Conservation (phyloP, 2,888 invertebrate genomes). For the Ischnura elegans region DNA sequence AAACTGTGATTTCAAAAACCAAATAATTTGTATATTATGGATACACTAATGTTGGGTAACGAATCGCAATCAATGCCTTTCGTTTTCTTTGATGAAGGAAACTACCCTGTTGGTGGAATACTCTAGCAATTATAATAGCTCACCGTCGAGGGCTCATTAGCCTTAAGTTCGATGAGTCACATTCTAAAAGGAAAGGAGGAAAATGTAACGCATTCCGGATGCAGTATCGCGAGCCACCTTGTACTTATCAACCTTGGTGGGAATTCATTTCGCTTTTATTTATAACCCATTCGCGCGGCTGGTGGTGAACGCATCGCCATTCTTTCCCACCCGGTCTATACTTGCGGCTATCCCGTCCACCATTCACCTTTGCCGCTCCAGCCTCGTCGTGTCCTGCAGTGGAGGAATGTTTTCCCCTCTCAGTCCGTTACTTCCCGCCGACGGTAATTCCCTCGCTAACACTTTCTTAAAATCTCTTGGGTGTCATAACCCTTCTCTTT, state of each 20-base stretch:
- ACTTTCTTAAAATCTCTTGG: background rate
- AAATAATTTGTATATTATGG: too few species aligned
- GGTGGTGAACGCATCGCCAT: background rate
- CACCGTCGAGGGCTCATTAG: background rate
- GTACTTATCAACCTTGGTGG: background rate
- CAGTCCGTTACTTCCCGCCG: background rate
- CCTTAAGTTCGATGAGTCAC: background rate
- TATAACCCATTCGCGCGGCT: background rate
- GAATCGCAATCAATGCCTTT: background rate
- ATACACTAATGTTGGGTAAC: too few species aligned
- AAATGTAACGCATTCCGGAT: background rate
- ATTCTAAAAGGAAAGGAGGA: background rate
- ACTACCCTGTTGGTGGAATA: background rate
- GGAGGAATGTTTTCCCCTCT: background rate
- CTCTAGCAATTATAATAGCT: background rate
- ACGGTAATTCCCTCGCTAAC: background rate
- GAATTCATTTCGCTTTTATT: background rate
- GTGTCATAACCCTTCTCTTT: background rate
- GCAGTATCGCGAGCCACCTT: background rate
- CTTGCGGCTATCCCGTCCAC: background rate
- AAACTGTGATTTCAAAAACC: too few species aligned
- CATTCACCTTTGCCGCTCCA: background rate
- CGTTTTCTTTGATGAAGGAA: too few species aligned
- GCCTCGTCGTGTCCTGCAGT: background rate
- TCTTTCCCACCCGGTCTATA: background rate